A percentile compares a stretch with the other conserved stretches of the same genome.
Conservation (phyloP, 2,113 vertebrate species). For the Hippocampus abdominalis region DNA sequence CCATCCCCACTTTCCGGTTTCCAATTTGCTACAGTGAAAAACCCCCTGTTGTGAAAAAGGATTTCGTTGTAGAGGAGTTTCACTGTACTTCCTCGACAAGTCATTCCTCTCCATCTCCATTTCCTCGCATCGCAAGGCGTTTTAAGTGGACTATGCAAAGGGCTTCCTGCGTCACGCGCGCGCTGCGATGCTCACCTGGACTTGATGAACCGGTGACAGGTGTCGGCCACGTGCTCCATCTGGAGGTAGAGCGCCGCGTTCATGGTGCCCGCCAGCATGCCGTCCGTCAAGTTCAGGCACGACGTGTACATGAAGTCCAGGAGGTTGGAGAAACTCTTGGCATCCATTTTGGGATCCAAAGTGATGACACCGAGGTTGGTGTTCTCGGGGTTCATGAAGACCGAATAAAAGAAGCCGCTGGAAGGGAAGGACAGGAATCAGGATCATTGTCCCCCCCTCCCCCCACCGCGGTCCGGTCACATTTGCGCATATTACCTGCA, state of each 20-base stretch:
- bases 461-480: neutral
- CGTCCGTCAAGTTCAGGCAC: slow-evolving; percentile 85
- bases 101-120: too few relatives aligned
- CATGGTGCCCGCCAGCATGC: slow-evolving; percentile 84
- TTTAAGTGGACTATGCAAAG: too few relatives aligned
- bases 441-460: neutral
- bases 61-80: too few relatives aligned
- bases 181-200: slow-evolving; percentile 76
- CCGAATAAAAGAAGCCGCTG: slow-evolving; percentile 94
- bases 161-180: neutral
- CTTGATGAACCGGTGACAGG: slow-evolving; percentile 89
- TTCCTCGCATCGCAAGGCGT: too few relatives aligned
- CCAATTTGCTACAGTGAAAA: too few relatives aligned
- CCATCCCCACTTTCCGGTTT: too few relatives aligned
- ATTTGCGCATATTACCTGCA: slow-evolving; percentile 81
- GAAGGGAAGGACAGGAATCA: neutral
- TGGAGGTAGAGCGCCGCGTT: slow-evolving; percentile 89
- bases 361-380: slow-evolving; percentile 84
- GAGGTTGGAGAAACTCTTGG: slow-evolving; percentile 87
- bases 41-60: too few relatives aligned
- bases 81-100: too few relatives aligned
- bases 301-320: slow-evolving; percentile 99
- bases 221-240: slow-evolving; percentile 97
- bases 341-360: slow-evolving; percentile 87
- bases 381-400: slow-evolving; percentile 90